Base-by-base conservation (phyloP, 2,797 vertebrate genomes). In the Enteromius trimaculatus region DNA sequence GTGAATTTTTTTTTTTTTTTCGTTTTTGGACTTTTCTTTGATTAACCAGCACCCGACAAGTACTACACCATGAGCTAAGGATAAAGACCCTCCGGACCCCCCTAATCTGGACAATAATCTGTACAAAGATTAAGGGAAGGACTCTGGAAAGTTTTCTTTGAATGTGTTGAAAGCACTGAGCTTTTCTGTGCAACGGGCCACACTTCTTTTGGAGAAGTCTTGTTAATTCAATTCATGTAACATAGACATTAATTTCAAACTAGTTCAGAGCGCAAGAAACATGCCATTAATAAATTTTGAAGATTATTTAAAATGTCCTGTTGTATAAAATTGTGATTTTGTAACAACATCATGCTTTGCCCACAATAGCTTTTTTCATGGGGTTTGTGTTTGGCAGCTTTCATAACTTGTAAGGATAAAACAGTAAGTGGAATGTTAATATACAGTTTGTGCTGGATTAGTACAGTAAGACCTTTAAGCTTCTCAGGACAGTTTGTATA, bases 231-330 rank as follows among this genome's bases (percentile, higher is more conserved):
- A 86, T 80, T 86, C 76, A 85, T 87, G 85, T 86, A 89, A 88
- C 86, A 79, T 90, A 87, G 76, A 88, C 87, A 86, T 88, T 85
- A 86, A 89, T 81, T 82, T 86, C 84, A 79, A 79, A 79, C 60
- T 77, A 86, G 84, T 87, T 83, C 55, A 84, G 80, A 85, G 79
- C 58, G 62, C 87, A 88, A 82, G 44, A 81, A 86, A 89, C 58
- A 75, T 89, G 75, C 86, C 60, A 77, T 82, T 86, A 90, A 89
- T 90, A 88, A 86, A 86, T 86, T 89, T 90, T 89, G 83, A 75
- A 81, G 85, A 69, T 89, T 89, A 89, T 88, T 87, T 85, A 84
- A 80, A 84, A 72, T 23, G 9, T 60, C 64, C 65, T 81, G 29
- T 14, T 79, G 74, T 82, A 34, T 60, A 60, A 60, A 62, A 19